Evolutionary conservation across 2,797 vertebrate species (phyloP), one percentile per base, ranked within the genome.

Genomic region (Myoxocephalus aenaeus): DNA sequence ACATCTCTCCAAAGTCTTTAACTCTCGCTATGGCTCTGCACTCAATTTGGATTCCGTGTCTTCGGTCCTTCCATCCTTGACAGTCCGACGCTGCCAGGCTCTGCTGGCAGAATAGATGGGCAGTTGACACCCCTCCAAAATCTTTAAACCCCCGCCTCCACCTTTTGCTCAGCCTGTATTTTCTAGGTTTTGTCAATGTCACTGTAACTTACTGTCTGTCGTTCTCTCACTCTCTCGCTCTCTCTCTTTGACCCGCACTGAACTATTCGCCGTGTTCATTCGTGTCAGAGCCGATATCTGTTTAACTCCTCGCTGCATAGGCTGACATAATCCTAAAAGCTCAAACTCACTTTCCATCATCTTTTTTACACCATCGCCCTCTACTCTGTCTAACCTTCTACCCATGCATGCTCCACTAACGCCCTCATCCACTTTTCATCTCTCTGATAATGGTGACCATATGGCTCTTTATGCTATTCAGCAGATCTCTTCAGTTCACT

Each of bases 41-140:
- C 50, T 78, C n/a, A 6, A 65, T 87, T 81, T 82, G 79, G 77
- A 90, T 90, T 88, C 86, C 54, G 75, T 18, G 65, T 68, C 80
- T 67, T 63, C 9, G 13, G 80, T 79, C 73, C 44, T 59, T 78
- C 77, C 81, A 76, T 81, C 80, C 87, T 62, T 63, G 66, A 82
- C 82, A 57, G 75, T 70, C 64, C 32, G 38, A 29, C 65, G 81
- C 76, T 80, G 82, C 79, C 66, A 66, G 25, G 84, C 71, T 87
- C 82, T 77, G 63, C 77, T 85, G 78, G 84, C 80, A 83, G 68
- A 86, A 86, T n/a, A 82, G 81, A 87, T 70, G 29, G 42, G 13
- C 61, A 81, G 73, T 65, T 88, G 81, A 90, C 82, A 81, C 67
- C 83, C 70, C 74, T 83, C 85, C 78, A 89, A 83, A 88, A 84